phyloP scores from a whole-genome alignment of 2,797 vertebrate genomes.

The Takifugu ocellatus region DNA sequence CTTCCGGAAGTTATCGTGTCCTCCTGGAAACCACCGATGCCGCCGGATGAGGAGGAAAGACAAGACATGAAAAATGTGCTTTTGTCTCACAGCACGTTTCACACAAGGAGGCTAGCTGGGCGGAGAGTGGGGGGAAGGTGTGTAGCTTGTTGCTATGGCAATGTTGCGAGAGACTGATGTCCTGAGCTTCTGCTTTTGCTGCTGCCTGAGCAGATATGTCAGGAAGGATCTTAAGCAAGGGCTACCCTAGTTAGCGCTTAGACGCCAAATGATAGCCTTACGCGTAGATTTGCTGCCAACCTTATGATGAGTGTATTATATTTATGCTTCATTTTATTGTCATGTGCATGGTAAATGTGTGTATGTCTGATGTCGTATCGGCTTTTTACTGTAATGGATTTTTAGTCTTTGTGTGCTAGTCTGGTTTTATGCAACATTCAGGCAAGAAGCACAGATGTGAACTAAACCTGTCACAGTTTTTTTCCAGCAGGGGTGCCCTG shows the following conservation, averaged over 20 bases:
- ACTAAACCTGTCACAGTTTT: constrained; percentile 34
- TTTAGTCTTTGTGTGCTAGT: constrained; percentile 12
- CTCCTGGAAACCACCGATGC: constrained; percentile 71
- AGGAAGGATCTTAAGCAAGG: constrained; percentile 42
- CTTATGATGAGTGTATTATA: too few relatives aligned
- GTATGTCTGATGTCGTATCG: too few relatives aligned
- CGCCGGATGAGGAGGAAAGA: constrained; percentile 15
- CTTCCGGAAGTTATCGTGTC: constrained; percentile 91
- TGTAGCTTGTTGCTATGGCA: constrained; percentile 37
- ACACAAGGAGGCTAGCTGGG: constrained; percentile 21
- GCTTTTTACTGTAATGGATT: too few relatives aligned
- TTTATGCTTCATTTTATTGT: too few relatives aligned
- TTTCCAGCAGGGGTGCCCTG: constrained; percentile 17
- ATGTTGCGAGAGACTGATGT: constrained; percentile 35
- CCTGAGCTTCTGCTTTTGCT: constrained; percentile 28
- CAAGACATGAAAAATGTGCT: constrained; percentile 10
- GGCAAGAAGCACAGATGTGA: constrained; percentile 57
- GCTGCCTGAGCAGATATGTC: constrained; percentile 33
- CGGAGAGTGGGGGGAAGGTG: constrained; percentile 7
- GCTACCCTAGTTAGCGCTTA: too few relatives aligned
- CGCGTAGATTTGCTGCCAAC: too few relatives aligned
- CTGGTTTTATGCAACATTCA: constrained; percentile 30
- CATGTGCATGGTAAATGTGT: constrained; percentile 14
- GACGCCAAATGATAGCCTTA: too few relatives aligned
- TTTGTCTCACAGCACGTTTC: neutral